Base-by-base conservation (phyloP, 2,888 invertebrate genomes). In the Danaus chrysippus region DNA sequence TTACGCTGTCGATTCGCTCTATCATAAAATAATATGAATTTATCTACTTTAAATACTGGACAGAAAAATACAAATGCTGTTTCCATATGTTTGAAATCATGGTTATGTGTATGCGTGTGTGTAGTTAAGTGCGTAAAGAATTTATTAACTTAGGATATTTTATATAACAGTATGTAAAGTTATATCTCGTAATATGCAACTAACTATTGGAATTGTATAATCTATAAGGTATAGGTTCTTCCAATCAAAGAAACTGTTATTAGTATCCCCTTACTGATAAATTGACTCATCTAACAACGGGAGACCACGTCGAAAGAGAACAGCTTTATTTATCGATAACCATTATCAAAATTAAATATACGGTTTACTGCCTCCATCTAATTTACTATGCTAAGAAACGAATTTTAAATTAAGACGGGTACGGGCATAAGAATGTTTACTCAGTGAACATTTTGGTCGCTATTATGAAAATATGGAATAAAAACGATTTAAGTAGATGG, bases 211-310 rank as follows among this genome's bases (percentile, higher is more conserved):
- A 5, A 34, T 34, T 8, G 15, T 46, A 13, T n/a, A 15, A 46
- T 15, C 13, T 15, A 46, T n/a, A 15, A 69, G 69, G 65, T 72
- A 68, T 72, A 73, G 70, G 66, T 63, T 66, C 76, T 70, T 80
- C 81, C 80, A 81, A 85, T 84, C 78, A 81, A 83, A 77, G 78
- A 78, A 78, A 74, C 76, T 77, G 80, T 75, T 78, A 77, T 81
- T 82, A 79, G 76, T 74, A 75, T n/a, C 65, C 72, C 73, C 77
- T 76, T 70, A 76, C 78, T 81, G 84, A 78, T 77, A 81, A 82
- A 86, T 85, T 73, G 81, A 77, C 76, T 78, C 76, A 76, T 79
- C 76, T 77, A 74, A 72, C 73, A 68, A 71, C 72, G 70, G 71
- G 70, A 67, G 68, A 61, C 70, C 74, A 69, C 67, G 65, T 70